phyloP scores from a whole-genome alignment of 2,113 vertebrate species.

The Eulacestoma nigropectus region DNA sequence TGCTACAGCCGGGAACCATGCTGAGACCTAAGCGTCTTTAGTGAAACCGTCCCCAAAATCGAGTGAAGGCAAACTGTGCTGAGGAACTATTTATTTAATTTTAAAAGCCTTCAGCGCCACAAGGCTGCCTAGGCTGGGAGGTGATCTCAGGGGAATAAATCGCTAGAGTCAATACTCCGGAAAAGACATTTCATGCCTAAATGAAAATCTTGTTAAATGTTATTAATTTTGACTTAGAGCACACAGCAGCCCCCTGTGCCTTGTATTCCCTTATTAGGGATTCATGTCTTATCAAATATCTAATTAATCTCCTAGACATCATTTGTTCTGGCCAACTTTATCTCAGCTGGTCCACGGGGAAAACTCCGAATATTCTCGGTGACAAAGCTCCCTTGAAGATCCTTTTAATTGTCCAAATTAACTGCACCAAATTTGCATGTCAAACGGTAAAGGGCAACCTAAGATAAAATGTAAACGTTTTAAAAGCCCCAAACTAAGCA shows the following conservation, averaged over 20 bases:
- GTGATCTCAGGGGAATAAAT: slow-evolving; percentile 84
- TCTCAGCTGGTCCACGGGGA: slow-evolving; percentile 89
- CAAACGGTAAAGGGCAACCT: slow-evolving; percentile 90
- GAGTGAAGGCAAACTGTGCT: background rate
- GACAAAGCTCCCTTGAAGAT: slow-evolving; percentile 98
- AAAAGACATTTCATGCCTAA: slow-evolving; percentile 98
- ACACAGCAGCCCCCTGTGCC: slow-evolving; percentile 94
- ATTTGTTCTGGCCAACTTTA: slow-evolving; percentile 98
- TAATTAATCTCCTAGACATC: slow-evolving; percentile 99
- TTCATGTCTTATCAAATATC: slow-evolving; percentile 99
- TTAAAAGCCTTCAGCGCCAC: slow-evolving; percentile 31
- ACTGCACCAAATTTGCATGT: slow-evolving; percentile 99
- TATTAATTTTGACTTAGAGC: slow-evolving; percentile 99
- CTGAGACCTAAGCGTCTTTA: background rate
- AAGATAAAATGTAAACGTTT: slow-evolving; percentile 87
- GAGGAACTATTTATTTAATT: slow-evolving; percentile 44
- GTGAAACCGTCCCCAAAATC: background rate
- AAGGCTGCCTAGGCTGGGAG: slow-evolving; percentile 55
- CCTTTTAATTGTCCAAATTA: slow-evolving; percentile 99
- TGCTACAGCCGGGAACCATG: background rate
- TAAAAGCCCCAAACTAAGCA: slow-evolving; percentile 86
- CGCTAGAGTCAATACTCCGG: slow-evolving; percentile 91
- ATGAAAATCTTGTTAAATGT: slow-evolving; percentile 99
- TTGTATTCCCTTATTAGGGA: slow-evolving; percentile 99
- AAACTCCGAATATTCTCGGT: slow-evolving; percentile 85